Percentiles rank a stretch among this genome's conserved stretches.
Conservation (phyloP, 1,140 invertebrate genomes). For the Zaprionus taronus region DNA sequence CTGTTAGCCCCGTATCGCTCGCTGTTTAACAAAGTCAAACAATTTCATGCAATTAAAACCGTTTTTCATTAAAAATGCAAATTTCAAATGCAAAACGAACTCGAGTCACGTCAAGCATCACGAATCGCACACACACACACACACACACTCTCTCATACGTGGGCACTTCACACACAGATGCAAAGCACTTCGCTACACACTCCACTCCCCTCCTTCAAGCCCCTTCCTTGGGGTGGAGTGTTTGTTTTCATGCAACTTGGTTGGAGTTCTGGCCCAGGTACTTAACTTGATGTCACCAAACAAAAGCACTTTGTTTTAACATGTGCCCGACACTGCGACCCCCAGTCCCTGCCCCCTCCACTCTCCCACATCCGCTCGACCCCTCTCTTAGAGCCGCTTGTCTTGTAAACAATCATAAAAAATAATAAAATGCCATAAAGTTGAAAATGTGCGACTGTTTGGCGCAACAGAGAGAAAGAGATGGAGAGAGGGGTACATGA, state of each 20-base stretch:
- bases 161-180: slow-evolving; percentile 22
- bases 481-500: too few species aligned
- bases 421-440: slow-evolving; percentile 81
- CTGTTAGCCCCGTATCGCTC: slow-evolving; percentile 27
- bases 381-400: slow-evolving; percentile 69
- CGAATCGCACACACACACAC: slow-evolving; percentile 25
- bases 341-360: not conserved
- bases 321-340: slow-evolving; percentile 63
- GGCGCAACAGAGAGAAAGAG: not conserved
- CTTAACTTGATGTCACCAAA: slow-evolving; percentile 82
- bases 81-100: slow-evolving; percentile 81
- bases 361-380: not conserved
- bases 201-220: not conserved
- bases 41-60: slow-evolving; percentile 82
- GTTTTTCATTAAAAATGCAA: slow-evolving; percentile 83
- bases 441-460: slow-evolving; percentile 54
- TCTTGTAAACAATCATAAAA: slow-evolving; percentile 83
- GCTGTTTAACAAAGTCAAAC: slow-evolving; percentile 81
- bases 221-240: slow-evolving; percentile 44
- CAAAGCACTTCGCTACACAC: slow-evolving; percentile 18
- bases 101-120: slow-evolving; percentile 79
- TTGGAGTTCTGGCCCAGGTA: slow-evolving; percentile 61
- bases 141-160: slow-evolving; percentile 16
- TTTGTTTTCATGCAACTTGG: slow-evolving; percentile 69
- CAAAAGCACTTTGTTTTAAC: slow-evolving; percentile 81